Evolutionary conservation across 2,888 invertebrate genomes (phyloP).

Genomic region (Embidobia sp.): DNA sequence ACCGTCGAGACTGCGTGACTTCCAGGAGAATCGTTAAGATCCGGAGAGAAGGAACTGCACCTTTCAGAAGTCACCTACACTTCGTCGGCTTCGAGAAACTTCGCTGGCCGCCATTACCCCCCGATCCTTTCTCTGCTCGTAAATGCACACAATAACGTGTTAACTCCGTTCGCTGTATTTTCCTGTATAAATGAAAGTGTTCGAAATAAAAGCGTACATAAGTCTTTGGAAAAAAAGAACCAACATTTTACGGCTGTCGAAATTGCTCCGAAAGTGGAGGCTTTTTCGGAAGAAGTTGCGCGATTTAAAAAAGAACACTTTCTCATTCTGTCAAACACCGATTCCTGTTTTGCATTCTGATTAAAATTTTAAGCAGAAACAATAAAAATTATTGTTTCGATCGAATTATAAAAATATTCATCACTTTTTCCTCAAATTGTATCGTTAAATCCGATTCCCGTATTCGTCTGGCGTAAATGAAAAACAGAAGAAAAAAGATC

Average conservation of each 20-base stretch:
- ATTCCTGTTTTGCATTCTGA: too few species aligned
- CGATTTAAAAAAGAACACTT: too few species aligned
- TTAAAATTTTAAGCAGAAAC: too few species aligned
- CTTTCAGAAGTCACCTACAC: constrained; percentile 55
- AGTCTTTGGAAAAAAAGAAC: constrained; percentile 10
- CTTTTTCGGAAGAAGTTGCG: neutral
- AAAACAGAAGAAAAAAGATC: too few species aligned
- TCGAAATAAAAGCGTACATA: constrained; percentile 41
- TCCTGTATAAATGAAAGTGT: constrained; percentile 50
- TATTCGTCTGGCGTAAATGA: too few species aligned
- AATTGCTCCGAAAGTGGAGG: constrained; percentile 1
- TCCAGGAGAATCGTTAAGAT: constrained; percentile 54
- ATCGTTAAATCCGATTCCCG: too few species aligned
- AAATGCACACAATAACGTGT: constrained; percentile 56
- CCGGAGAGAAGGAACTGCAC: constrained; percentile 26
- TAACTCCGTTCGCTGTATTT: constrained; percentile 41
- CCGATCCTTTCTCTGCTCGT: constrained; percentile 35
- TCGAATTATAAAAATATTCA: too few species aligned
- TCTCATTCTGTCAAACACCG: too few species aligned
- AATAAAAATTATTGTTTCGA: too few species aligned
- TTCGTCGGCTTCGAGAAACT: constrained; percentile 39
- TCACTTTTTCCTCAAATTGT: too few species aligned
- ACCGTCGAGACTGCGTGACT: constrained; percentile 54
- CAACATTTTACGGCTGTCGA: neutral
- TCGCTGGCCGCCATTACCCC: constrained; percentile 35